Base-by-base conservation (phyloP, 1,140 invertebrate genomes). In the Drosophila truncata region DNA sequence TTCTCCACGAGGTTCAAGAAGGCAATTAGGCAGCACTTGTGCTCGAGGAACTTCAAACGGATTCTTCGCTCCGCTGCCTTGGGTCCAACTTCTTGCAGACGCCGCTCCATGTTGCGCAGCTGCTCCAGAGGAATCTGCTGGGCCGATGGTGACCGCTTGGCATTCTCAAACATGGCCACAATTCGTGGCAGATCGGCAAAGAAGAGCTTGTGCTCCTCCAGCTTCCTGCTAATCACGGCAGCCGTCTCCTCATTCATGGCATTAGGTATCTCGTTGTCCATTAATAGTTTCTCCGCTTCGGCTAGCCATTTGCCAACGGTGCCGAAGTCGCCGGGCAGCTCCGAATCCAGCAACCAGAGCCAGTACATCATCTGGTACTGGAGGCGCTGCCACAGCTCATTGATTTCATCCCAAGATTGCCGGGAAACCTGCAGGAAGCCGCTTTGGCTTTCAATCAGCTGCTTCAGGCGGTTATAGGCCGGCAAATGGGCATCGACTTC, bases 1-100 rank as follows among this genome's bases (percentile, higher is more conserved):
- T 95, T 96, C 94, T 99, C 98, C 41, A 98, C 96, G 50, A 98
- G 94, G 91, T 97, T 96, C 29, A 99, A 95, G 93, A 98, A 98
- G 47, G 97, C 97, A 74, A 99, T 96, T 69, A 98, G 95, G 93
- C 97, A 98, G 93, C 97, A 98, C 94, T 98, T 98, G 92, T 98
- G 97, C 93, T 98, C 97, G 54, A 98, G 94, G 94, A 97, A 98
- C 92, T 98, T 98, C 78, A 98, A 94, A 91, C 95, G 95, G 14
- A 97, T 95, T 91, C 96, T 95, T 74, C 97, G 94, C 81, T 96
- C 96, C 14, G 95, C 95, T 13, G 97, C 96, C 79, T 95, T 94
- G 57, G 94, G 94, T 78, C 95, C 95, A 39, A 98, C 94, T 16
- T 94, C 95, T 41, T 96, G 95, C 25, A 99, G 93, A 83, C 98